Percentiles rank a stretch among this genome's conserved stretches.
phyloP scores from a whole-genome alignment of 2,888 invertebrate species.

The Biston betularia region DNA sequence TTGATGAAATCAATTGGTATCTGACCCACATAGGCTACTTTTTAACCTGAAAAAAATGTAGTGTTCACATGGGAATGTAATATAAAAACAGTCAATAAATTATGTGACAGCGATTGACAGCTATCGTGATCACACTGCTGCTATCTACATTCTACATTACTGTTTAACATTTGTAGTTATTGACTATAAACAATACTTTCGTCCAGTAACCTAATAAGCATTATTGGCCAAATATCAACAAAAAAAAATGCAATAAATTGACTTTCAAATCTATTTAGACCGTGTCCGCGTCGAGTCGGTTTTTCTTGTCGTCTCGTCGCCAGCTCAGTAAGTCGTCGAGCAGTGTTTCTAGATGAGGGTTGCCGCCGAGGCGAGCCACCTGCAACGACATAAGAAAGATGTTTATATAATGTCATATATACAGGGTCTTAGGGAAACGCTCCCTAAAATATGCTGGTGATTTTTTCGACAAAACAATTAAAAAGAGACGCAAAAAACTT shows the following conservation, averaged over 20 bases:
- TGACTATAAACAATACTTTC: neutral
- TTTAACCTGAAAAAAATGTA: no score
- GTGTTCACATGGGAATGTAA: no score
- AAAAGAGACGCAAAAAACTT: no score
- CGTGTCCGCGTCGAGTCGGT: conserved; percentile 48
- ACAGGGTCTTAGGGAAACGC: no score
- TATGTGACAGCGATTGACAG: no score
- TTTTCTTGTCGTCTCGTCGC: conserved; percentile 66
- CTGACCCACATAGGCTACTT: no score
- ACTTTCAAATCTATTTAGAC: conserved; percentile 30
- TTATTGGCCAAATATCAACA: conserved; percentile 1
- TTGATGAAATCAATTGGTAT: no score
- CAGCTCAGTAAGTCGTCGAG: conserved; percentile 90
- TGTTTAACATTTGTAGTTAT: neutral
- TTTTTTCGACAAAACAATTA: no score
- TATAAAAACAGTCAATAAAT: no score
- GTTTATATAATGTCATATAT: no score
- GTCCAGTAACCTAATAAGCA: neutral
- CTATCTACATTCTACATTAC: neutral
- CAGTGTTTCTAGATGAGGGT: conserved; percentile 91
- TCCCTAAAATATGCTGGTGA: no score
- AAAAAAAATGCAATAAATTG: conserved; percentile 2
- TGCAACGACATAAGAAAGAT: conserved; percentile 49
- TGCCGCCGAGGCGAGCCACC: conserved; percentile 91
- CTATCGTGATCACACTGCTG: neutral